A percentile compares a stretch with the other conserved stretches of the same genome.
phyloP scores from a whole-genome alignment of 2,113 vertebrate species.

The Xyrauchen texanus region DNA sequence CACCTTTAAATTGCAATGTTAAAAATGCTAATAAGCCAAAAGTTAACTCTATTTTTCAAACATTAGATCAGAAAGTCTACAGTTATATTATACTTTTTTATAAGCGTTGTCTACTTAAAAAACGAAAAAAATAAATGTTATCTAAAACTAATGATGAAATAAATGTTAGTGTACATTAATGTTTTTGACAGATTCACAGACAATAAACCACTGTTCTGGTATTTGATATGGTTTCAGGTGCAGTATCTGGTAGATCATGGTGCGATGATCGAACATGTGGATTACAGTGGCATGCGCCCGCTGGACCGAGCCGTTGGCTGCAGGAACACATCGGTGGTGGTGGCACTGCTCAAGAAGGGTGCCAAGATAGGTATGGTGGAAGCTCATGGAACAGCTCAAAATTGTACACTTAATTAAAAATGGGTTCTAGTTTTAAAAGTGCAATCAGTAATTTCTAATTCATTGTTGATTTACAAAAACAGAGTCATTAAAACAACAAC shows the following conservation, averaged over 20 bases:
- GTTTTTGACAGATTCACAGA: neutral
- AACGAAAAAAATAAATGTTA: too few relatives aligned
- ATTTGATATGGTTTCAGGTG: constrained; percentile 69
- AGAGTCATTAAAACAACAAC: too few relatives aligned
- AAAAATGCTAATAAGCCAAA: too few relatives aligned
- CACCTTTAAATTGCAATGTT: too few relatives aligned
- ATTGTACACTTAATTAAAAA: too few relatives aligned
- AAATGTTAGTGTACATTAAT: neutral
- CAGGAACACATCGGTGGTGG: constrained; percentile 88
- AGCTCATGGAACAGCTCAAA: neutral
- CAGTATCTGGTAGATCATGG: constrained; percentile 89
- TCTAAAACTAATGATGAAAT: neutral
- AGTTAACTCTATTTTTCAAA: too few relatives aligned
- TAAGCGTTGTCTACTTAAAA: too few relatives aligned
- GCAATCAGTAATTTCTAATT: too few relatives aligned
- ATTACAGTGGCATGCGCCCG: constrained; percentile 90
- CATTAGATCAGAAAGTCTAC: too few relatives aligned
- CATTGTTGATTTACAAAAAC: too few relatives aligned
- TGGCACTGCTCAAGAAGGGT: constrained; percentile 89
- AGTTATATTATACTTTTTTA: too few relatives aligned
- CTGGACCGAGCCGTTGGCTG: constrained; percentile 86
- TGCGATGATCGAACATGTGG: constrained; percentile 89
- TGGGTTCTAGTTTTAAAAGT: too few relatives aligned
- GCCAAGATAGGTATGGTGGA: constrained; percentile 86
- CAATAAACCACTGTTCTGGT: neutral